A percentile compares a stretch with the other conserved stretches of the same genome.
phyloP scores from a whole-genome alignment of 1,140 invertebrate species.

The Drosophila santomea region DNA sequence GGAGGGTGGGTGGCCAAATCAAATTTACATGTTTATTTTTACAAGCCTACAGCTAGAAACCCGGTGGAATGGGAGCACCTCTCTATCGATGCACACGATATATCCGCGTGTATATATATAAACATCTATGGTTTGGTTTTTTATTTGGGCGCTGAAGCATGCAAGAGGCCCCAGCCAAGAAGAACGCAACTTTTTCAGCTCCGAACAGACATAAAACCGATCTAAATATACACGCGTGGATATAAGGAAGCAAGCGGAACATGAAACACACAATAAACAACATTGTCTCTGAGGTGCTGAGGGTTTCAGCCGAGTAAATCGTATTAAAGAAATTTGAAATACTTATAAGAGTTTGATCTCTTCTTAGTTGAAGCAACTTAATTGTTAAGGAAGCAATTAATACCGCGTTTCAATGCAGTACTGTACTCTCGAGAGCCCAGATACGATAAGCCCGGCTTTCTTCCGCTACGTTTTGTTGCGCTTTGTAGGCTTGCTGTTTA shows the following conservation, averaged over 20 bases:
- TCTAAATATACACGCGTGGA: constrained; percentile 38
- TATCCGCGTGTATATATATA: constrained; percentile 1
- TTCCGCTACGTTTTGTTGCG: constrained; percentile 69
- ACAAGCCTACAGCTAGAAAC: constrained; percentile 56
- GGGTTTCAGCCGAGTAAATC: neutral
- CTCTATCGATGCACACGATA: constrained; percentile 38
- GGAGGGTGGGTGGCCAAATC: constrained; percentile 68
- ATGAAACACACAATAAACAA: constrained; percentile 19
- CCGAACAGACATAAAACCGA: constrained; percentile 59
- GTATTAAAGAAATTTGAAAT: neutral
- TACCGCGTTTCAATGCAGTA: neutral
- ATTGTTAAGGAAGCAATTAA: neutral
- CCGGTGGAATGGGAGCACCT: constrained; percentile 44
- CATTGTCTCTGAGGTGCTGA: constrained; percentile 16
- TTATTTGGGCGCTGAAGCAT: constrained; percentile 64
- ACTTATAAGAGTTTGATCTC: neutral
- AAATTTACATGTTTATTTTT: constrained; percentile 80
- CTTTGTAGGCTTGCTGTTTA: constrained; percentile 57
- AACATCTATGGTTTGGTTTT: constrained; percentile 23
- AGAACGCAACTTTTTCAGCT: constrained; percentile 49
- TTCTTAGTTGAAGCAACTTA: no score
- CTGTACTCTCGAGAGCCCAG: constrained; percentile 22
- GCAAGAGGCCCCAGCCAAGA: constrained; percentile 71
- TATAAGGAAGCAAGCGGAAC: constrained; percentile 21
- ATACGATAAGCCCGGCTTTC: constrained; percentile 49